A percentile compares a stretch with the other conserved stretches of the same genome.
These are phyloP conservation scores for Paralichthys olivaceus DNA, from an alignment of 2,113 vertebrate genomes.

Conservation along the genomic window DNA sequence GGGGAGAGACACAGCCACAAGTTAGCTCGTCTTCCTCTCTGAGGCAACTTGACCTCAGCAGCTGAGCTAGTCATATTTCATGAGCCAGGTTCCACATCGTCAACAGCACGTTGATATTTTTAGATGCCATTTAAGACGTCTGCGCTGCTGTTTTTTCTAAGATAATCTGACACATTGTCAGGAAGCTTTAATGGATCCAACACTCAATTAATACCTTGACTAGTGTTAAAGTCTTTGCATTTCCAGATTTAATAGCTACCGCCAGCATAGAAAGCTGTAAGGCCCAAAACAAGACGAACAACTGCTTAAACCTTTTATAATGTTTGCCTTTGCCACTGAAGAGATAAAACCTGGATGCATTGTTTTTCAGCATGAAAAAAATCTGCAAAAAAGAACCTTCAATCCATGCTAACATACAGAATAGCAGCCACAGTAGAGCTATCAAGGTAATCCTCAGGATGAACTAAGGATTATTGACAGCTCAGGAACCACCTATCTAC, in stretches of 20 bases:
- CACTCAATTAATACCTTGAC: not conserved
- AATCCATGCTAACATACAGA: not conserved
- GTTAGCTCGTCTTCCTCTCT: slow-evolving; percentile 41
- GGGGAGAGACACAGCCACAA: slow-evolving; percentile 11
- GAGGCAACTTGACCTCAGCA: slow-evolving; percentile 52
- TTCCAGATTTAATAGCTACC: no score
- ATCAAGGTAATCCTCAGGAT: not conserved
- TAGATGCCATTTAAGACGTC: slow-evolving; percentile 18
- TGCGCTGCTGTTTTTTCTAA: not conserved
- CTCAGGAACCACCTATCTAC: not conserved
- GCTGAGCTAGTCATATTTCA: slow-evolving; percentile 28
- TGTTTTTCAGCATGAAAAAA: no score
- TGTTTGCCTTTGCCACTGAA: no score
- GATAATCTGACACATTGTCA: slow-evolving; percentile 8
- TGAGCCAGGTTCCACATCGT: not conserved
- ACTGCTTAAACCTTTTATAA: not conserved
- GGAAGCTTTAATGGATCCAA: not conserved
- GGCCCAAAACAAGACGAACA: not conserved
- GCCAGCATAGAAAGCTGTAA: no score
- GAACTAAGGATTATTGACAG: not conserved
- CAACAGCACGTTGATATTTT: slow-evolving; percentile 5
- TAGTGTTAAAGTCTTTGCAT: not conserved
- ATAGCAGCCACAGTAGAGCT: not conserved
- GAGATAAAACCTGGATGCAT: no score
- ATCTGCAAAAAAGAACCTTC: not conserved